phyloP scores from a whole-genome alignment of 2,113 vertebrate species.

The Cygnus buccinator region DNA sequence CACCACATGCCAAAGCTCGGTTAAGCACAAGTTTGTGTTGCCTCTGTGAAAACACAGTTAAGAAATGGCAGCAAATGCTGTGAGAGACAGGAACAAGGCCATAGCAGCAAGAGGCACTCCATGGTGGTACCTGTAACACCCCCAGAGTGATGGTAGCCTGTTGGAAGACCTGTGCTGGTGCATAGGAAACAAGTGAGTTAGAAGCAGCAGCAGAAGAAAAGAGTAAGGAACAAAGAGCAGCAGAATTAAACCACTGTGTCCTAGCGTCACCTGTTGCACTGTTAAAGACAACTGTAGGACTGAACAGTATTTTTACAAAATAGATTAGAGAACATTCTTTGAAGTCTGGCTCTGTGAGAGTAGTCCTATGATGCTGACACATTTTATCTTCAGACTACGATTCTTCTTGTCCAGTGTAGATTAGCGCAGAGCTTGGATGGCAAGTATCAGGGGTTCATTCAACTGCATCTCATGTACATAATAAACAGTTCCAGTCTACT shows the following conservation, averaged over 20 bases:
- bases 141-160: background rate
- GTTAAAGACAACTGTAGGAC: background rate
- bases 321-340: background rate
- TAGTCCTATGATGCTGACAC: background rate
- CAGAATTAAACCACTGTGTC: background rate
- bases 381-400: background rate
- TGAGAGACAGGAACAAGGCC: accelerated
- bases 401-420: background rate
- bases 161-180: background rate
- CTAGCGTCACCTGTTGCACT: background rate
- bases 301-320: background rate
- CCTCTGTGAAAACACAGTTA: background rate
- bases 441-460: background rate
- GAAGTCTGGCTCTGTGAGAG: background rate
- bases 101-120: no score
- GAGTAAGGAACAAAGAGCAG: background rate
- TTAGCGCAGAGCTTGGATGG: background rate
- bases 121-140: accelerated
- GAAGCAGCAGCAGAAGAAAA: background rate
- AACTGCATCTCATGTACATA: accelerated
- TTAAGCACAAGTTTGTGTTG: accelerated
- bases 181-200: background rate
- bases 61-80: accelerated
- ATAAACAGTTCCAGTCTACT: background rate
- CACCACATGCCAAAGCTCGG: accelerated